These are phyloP conservation scores for Stegostoma tigrinum DNA, from an alignment of 2,113 vertebrate species.

Conservation along the genomic window DNA sequence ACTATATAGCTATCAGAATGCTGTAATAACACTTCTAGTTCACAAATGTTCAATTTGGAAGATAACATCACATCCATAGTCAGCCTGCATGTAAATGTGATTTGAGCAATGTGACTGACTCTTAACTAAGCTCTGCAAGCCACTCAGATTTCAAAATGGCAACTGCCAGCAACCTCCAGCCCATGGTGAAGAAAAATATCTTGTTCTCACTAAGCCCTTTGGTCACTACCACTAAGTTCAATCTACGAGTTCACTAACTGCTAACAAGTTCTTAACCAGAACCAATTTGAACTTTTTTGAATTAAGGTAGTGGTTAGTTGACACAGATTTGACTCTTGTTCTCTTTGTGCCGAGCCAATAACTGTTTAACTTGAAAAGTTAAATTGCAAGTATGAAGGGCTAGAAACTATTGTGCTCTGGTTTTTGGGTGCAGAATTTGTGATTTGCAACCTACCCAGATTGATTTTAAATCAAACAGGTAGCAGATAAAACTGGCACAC, in stretches of 20 bases:
- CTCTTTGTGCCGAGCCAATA: too few species aligned
- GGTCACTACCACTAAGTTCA: not conserved
- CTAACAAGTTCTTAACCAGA: not conserved
- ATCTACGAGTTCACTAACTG: not conserved
- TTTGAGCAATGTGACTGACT: not conserved
- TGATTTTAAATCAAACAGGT: not conserved
- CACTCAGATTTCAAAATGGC: not conserved
- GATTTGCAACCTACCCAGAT: not conserved
- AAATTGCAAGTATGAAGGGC: not conserved
- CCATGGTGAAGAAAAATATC: not conserved
- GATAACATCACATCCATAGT: not conserved
- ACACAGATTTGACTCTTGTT: too few species aligned
- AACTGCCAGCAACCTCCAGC: not conserved
- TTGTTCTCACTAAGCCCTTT: not conserved
- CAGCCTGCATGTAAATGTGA: not conserved
- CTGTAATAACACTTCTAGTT: not conserved
- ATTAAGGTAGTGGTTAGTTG: too few species aligned
- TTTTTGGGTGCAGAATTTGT: too few species aligned
- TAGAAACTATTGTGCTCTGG: too few species aligned
- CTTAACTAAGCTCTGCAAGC: not conserved
- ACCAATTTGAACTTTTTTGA: not conserved
- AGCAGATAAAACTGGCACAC: too few species aligned
- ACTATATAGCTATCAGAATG: not conserved
- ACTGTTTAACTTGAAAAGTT: too few species aligned
- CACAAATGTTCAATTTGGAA: not conserved